A percentile compares a stretch with the other conserved stretches of the same genome.
These are phyloP conservation scores for Phania funesta DNA, from an alignment of 2,888 invertebrate species.

Conservation along the genomic window DNA sequence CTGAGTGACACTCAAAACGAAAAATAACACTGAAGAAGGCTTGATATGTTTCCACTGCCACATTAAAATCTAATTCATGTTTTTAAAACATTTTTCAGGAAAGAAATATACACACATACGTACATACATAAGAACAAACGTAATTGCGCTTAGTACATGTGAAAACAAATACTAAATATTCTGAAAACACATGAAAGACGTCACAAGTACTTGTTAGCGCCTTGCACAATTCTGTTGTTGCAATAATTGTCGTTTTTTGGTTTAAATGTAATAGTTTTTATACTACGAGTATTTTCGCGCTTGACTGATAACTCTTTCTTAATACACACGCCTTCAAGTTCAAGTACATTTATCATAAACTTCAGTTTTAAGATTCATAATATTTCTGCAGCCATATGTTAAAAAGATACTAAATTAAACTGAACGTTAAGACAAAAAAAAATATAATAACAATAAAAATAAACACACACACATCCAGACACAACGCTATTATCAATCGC, in stretches of 20 bases:
- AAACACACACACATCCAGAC: no score
- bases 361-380: not conserved
- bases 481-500: conserved; percentile 10
- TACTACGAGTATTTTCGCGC: conserved; percentile 18
- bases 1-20: no score
- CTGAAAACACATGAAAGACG: conserved; percentile 21
- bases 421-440: no score
- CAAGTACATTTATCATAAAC: not conserved
- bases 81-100: no score
- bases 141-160: not conserved
- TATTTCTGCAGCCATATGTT: no score
- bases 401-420: conserved; percentile 15
- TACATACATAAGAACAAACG: no score
- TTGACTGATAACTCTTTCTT: conserved; percentile 21
- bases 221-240: conserved; percentile 56
- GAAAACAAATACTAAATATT: not conserved
- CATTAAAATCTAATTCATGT: no score
- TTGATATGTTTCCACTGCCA: no score
- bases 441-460: no score
- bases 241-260: conserved; percentile 7
- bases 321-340: not conserved
- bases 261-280: conserved; percentile 21
- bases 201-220: conserved; percentile 63
- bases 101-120: no score
- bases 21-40: no score